Base-by-base conservation (phyloP, 1,140 invertebrate genomes). In the Caenorhabditis tropicalis region DNA sequence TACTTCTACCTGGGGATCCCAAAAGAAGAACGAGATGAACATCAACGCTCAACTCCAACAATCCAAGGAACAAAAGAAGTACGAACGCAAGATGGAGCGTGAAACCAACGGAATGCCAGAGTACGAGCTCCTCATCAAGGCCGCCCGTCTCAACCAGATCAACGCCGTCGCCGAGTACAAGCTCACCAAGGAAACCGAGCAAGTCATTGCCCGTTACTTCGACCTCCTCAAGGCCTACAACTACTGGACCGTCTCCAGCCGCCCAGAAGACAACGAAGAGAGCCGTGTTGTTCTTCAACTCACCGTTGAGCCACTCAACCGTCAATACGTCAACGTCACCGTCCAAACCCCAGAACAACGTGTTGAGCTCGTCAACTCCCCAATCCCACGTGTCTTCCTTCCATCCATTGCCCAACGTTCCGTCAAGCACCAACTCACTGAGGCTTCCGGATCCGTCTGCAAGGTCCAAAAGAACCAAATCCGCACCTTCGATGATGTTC, bases 1-100 rank as follows among this genome's bases (percentile, higher is more conserved):
- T 19, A 33, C 39, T 1, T 31, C 88, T 16, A 88, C 84, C 82
- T 87, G 88, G 74, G 74, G 60, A 56, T 74, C 82, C 29, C 46
- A 85, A 24, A 49, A 86, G 51, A 74, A 86, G 56, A 58, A 79
- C 31, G 51, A 58, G 27, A 27, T 86, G 27, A 74, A 36, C n/a
- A 15, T 79, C 70, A 39, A 51, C 39, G 56, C 56, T 43, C 85
- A 82, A 56, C 27, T 86, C 65, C 65, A 74, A 27, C 60, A 84
- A 51, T 84, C 83, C 58, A 60, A 84, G 82, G 58, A 48, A 49
- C 83, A 84, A 21, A 49, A 85, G 79, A 31, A 82, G 12, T 46
- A 49, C 83, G 56, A 85, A 16, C 60, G 82, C 31, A 39, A 70
- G 12, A 31, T 86, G 51, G 56, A 81, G 19, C 39, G 86, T 81